Evolutionary conservation across 2,797 vertebrate genomes (phyloP), one percentile per base, ranked within the genome.

Genomic region (Alcedo atthis): DNA sequence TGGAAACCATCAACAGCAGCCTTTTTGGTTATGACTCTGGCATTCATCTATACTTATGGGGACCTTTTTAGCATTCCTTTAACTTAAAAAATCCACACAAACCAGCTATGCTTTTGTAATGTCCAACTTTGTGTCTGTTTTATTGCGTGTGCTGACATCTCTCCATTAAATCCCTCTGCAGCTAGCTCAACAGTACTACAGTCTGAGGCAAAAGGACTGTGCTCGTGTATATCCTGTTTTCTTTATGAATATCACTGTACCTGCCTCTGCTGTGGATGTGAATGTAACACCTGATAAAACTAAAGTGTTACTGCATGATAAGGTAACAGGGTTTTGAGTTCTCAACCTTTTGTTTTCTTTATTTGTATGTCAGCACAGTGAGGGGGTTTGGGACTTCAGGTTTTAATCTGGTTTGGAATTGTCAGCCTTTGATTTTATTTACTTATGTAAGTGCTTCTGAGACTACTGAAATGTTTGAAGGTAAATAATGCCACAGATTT

Each of bases 221-320:
- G 91, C 97, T 86, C 97, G 97, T 66, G 98, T 98, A 6, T 99
- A 98, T 89, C 99, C 99, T 55, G 94, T 97, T 83, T 97, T 98
- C 68, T 98, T 99, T 97, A 95, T 99, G 79, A 98, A 97, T 95
- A 96, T 99, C 89, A 96, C 95, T 21, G 97, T 99, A 77, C 97
- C 98, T 40, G 94, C 98, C 21, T 98, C 98, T 51, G 94, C 98
- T 25, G 96, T 99, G 81, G 99, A 99, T 70, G 98, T 99, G 70
- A 99, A 99, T 88, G 61, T 99, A 97, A 99, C 98, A 6, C 99
- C 99, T 30, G 99, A 99, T 97, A 99, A 99, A 98, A 98, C 97
- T 26, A 98, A 99, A 97, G 98, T 99, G 80, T 98, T 99, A 83
- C 97, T 99, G 66, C 98, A 99, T 26, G 96, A 99, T 97, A 99